These are phyloP conservation scores for Pelobates cultripes DNA, from an alignment of 2,797 vertebrate genomes.

Conservation along the genomic window DNA sequence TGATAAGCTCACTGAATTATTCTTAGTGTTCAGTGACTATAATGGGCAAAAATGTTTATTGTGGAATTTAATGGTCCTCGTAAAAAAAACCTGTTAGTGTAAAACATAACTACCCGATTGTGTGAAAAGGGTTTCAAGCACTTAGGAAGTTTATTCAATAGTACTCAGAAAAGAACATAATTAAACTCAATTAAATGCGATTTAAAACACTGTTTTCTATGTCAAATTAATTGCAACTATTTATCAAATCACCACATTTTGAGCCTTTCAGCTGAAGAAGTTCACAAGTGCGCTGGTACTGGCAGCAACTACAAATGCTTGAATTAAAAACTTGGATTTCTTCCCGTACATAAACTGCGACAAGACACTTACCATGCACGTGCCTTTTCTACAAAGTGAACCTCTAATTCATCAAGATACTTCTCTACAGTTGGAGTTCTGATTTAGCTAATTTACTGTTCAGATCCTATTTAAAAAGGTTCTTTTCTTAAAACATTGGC, in stretches of 20 bases:
- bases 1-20: too few relatives aligned
- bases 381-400: constrained; percentile 42
- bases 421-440: constrained; percentile 46
- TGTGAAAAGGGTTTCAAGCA: neutral
- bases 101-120: neutral
- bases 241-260: constrained; percentile 15
- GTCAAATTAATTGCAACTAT: constrained; percentile 17
- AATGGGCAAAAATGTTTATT: too few relatives aligned
- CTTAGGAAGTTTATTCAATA: neutral
- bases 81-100: too few relatives aligned
- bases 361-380: constrained; percentile 52
- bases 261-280: neutral
- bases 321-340: constrained; percentile 40
- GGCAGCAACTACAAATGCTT: constrained; percentile 39
- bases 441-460: constrained; percentile 49
- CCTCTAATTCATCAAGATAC: constrained; percentile 47
- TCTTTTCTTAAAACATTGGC: constrained; percentile 50
- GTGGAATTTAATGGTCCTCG: too few relatives aligned
- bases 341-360: constrained; percentile 32
- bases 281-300: constrained; percentile 19
- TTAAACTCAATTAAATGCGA: constrained; percentile 28
- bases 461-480: constrained; percentile 29
- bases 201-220: constrained; percentile 33
- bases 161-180: neutral
- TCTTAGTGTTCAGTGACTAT: too few relatives aligned